Conservation (phyloP, 2,113 vertebrate species). For the Aphelocoma coerulescens region DNA sequence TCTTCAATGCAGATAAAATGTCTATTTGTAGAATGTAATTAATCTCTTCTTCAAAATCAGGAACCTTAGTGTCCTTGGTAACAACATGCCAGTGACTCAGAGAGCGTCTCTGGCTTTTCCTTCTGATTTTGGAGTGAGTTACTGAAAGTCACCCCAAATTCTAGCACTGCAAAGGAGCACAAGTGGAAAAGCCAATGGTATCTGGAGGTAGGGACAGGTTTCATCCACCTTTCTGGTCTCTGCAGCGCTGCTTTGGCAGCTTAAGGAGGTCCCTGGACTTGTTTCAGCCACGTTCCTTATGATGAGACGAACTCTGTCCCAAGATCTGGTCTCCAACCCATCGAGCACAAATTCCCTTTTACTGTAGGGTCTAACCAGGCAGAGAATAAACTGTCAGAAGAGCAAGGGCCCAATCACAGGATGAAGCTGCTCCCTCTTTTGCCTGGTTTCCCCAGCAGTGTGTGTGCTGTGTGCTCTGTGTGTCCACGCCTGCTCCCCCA, state of each 20-base stretch:
- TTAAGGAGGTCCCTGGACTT: not conserved
- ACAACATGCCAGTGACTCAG: slow-evolving; percentile 61
- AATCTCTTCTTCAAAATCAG: slow-evolving; percentile 60
- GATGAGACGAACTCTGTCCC: not conserved
- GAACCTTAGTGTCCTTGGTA: slow-evolving; percentile 65
- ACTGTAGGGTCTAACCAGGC: not conserved
- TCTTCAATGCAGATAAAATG: slow-evolving; percentile 50
- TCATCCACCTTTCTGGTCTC: not conserved
- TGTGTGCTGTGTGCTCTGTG: not conserved
- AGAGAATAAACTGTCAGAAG: not conserved
- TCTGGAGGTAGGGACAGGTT: not conserved
- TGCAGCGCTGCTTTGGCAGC: not conserved
- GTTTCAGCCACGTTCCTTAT: not conserved
- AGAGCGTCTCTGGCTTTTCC: not conserved
- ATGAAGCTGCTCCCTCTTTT: not conserved
- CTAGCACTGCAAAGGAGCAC: not conserved
- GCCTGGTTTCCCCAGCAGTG: not conserved
- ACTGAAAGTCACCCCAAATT: slow-evolving; percentile 34
- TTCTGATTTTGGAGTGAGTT: not conserved
- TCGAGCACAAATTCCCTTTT: not conserved
- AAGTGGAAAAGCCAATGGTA: not conserved
- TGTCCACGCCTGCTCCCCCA: not conserved
- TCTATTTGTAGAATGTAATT: slow-evolving; percentile 62
- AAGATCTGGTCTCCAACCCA: too few relatives aligned
- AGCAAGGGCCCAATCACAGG: not conserved